Percentiles rank a stretch among this genome's conserved stretches.
These are phyloP conservation scores for Laterallus jamaicensis DNA, from an alignment of 2,113 vertebrate genomes.

Conservation along the genomic window DNA sequence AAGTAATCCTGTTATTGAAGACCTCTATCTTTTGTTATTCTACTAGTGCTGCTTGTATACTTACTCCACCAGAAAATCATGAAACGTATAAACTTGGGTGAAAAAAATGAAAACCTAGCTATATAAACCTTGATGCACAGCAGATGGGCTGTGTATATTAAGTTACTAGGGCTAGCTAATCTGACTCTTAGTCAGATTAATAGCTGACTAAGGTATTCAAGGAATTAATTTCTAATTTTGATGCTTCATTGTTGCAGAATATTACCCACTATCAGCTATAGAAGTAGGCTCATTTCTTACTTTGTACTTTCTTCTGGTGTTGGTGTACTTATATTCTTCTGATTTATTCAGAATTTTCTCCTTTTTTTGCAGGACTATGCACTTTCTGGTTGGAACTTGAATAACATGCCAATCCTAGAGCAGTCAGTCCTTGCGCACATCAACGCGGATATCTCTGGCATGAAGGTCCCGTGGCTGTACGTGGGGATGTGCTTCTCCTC, in stretches of 20 bases:
- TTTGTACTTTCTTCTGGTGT: background rate
- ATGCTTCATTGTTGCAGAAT: background rate
- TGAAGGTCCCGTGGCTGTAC: constrained; percentile 98
- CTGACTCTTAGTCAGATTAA: background rate
- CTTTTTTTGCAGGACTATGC: constrained; percentile 87
- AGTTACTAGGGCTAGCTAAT: background rate
- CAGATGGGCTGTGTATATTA: background rate
- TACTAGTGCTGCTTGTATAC: background rate
- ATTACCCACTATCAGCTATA: background rate
- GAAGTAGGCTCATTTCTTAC: background rate
- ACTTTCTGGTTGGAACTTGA: constrained; percentile 96
- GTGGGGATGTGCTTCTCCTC: constrained; percentile 99
- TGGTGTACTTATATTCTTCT: background rate
- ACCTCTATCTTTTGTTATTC: background rate
- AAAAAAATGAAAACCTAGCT: background rate
- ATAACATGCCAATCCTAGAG: constrained; percentile 98
- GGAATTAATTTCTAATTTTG: background rate
- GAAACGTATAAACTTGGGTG: background rate
- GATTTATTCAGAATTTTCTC: background rate
- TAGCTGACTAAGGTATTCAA: background rate
- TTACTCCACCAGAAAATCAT: background rate
- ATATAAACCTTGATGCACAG: background rate
- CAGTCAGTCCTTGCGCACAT: constrained; percentile 97
- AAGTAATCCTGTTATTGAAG: background rate
- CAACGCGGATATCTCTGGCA: constrained; percentile 96